Evolutionary conservation across 2,888 invertebrate species (phyloP), one percentile per base, ranked within the genome.

Genomic region (Stenodema calcarata): DNA sequence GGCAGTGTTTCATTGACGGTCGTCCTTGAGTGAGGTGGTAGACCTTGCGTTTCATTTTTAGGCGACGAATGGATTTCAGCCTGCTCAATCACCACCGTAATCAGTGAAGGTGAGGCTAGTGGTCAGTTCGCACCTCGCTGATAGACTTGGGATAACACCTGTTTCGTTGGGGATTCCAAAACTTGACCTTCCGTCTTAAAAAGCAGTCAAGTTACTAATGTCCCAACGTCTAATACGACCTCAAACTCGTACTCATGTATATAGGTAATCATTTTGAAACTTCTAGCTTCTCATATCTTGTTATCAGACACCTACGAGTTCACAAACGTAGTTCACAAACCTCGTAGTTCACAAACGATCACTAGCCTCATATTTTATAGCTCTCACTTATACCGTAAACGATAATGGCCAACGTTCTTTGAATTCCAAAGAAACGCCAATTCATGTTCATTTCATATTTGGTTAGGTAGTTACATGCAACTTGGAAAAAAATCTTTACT

Each of bases 31-130:
- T 16, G 35, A 73, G 73, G 35, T 18, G 35, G 73, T 73, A n/a
- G 35, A 73, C 73, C 73, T 73, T 73, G 73, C 73, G 41, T 35
- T 73, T 73, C 73, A 30, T 73, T 73, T 73, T 73, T 73, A 73
- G 73, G 73, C 73, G 35, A 30, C 73, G 14, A 73, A 16, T 73
- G 73, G 35, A 30, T 35, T 73, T 2, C 28, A 16, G 28, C 73
- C 73, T 30, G 35, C 73, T 73, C 73, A 41, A 35, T 73, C 73
- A 73, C 73, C 73, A 35, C 16, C 35, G 30, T 35, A 41, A 73
- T 73, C 73, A n/a, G 35, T 3, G 73, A 73, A 73, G 73, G 73
- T 73, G 35, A 30, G 14, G 73, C 35, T 73, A 1, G 73, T 73
- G 73, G 73, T 73, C 73, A 73, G 73, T 73, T 73, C 6, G 30